Evolutionary conservation across 2,113 vertebrate genomes (phyloP).

Genomic region (Guaruba guarouba): DNA sequence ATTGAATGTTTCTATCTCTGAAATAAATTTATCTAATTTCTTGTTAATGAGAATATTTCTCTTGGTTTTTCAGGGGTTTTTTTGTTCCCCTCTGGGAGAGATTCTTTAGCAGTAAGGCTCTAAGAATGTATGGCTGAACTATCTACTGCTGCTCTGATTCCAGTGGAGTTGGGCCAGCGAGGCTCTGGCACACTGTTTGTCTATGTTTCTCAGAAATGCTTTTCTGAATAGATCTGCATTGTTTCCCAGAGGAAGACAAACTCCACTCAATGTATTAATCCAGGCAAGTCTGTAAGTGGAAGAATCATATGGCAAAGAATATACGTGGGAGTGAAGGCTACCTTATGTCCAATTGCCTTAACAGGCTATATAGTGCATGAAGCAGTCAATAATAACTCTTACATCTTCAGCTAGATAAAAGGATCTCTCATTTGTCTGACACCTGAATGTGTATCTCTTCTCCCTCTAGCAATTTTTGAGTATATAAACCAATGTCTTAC

Average conservation of each 20-base stretch:
- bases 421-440: not conserved
- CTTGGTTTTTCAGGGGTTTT: not conserved
- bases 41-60: slow-evolving; percentile 32
- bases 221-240: not conserved
- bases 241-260: not conserved
- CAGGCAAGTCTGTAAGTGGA: not conserved
- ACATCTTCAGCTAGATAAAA: not conserved
- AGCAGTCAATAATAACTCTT: not conserved
- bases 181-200: slow-evolving; percentile 18
- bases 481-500: not conserved
- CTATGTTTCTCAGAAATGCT: slow-evolving; percentile 20
- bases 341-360: not conserved
- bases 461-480: not conserved
- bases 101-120: slow-evolving; percentile 42
- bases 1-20: not conserved
- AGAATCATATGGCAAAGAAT: not conserved
- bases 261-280: not conserved
- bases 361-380: not conserved
- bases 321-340: not conserved
- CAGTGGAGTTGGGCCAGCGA: slow-evolving; percentile 39
- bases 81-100: slow-evolving; percentile 2
- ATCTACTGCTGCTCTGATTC: slow-evolving; percentile 5
- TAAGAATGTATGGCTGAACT: slow-evolving; percentile 28
- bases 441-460: not conserved
- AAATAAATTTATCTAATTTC: slow-evolving; percentile 19